Evolutionary conservation across 2,113 vertebrate species (phyloP).

Genomic region (Channa maculata): DNA sequence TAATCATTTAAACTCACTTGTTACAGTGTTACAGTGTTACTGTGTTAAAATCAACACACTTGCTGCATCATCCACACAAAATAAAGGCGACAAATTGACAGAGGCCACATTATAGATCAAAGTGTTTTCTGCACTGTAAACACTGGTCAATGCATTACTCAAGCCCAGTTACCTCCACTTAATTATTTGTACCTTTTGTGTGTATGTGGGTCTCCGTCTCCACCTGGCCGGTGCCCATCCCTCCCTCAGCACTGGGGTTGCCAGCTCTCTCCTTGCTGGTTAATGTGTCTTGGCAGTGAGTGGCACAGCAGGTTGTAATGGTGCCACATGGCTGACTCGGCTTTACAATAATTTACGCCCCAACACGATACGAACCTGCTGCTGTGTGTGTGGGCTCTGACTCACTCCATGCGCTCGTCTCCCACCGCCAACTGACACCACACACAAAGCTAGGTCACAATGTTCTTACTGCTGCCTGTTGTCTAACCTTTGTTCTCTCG

Average conservation of each 20-base stretch:
- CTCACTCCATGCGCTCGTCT: constrained; percentile 43
- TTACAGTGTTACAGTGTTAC: too few relatives aligned
- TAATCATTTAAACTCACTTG: too few relatives aligned
- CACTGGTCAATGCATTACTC: too few relatives aligned
- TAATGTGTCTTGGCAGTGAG: constrained; percentile 41
- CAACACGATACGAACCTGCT: constrained; percentile 62
- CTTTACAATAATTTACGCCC: constrained; percentile 69
- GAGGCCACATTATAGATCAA: too few relatives aligned
- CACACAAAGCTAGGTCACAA: constrained; percentile 30
- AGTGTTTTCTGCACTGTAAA: too few relatives aligned
- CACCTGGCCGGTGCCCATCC: neutral
- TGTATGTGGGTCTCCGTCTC: neutral
- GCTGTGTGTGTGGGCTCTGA: constrained; percentile 62
- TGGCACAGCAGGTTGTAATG: constrained; percentile 55
- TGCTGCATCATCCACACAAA: too few relatives aligned
- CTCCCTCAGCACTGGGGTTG: neutral
- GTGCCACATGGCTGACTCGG: constrained; percentile 55
- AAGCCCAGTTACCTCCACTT: too few relatives aligned
- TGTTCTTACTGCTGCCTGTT: constrained; percentile 31
- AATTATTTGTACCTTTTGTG: too few relatives aligned
- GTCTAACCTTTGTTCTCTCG: neutral
- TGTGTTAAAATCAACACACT: too few relatives aligned
- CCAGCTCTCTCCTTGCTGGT: constrained; percentile 28
- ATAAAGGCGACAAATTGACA: too few relatives aligned
- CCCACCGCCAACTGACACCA: constrained; percentile 12